Conservation (phyloP, 2,888 invertebrate species). For the Muscina levida region DNA sequence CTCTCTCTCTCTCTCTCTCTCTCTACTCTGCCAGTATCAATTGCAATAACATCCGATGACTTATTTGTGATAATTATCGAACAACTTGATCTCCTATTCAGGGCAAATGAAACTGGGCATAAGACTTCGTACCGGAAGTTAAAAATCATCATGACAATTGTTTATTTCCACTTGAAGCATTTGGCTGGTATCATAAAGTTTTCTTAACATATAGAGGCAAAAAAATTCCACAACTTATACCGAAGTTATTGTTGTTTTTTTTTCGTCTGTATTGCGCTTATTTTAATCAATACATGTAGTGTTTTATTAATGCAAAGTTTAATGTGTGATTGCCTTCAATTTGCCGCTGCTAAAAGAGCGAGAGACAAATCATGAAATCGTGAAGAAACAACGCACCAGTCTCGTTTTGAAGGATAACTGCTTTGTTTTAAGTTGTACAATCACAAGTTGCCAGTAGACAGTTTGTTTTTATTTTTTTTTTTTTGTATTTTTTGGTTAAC, state of each 20-base stretch:
- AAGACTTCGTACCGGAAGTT: slow-evolving; percentile 55
- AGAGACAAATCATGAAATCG: slow-evolving; percentile 3
- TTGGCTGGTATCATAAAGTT: too few relatives aligned
- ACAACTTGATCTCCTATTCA: background rate
- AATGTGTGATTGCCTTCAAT: slow-evolving; percentile 9
- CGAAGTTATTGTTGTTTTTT: background rate
- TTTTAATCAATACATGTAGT: too few relatives aligned
- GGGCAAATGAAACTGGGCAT: slow-evolving; percentile 21
- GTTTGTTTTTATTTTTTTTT: background rate
- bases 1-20: too few relatives aligned
- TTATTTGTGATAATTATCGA: too few relatives aligned
- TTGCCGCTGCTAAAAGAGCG: background rate
- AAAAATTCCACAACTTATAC: slow-evolving; percentile 6
- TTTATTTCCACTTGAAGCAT: slow-evolving; percentile 32
- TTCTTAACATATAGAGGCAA: background rate
- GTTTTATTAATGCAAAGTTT: background rate
- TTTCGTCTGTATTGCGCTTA: too few relatives aligned
- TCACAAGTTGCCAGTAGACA: slow-evolving; percentile 36
- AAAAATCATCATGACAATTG: slow-evolving; percentile 57
- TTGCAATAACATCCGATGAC: too few relatives aligned
- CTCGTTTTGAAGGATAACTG: slow-evolving; percentile 27
- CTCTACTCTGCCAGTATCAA: too few relatives aligned
- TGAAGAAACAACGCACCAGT: slow-evolving; percentile 8
- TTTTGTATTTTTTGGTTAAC: slow-evolving; percentile 59
- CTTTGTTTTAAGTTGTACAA: slow-evolving; percentile 17